phyloP scores from a whole-genome alignment of 2,113 vertebrate species.

The Strix uralensis region DNA sequence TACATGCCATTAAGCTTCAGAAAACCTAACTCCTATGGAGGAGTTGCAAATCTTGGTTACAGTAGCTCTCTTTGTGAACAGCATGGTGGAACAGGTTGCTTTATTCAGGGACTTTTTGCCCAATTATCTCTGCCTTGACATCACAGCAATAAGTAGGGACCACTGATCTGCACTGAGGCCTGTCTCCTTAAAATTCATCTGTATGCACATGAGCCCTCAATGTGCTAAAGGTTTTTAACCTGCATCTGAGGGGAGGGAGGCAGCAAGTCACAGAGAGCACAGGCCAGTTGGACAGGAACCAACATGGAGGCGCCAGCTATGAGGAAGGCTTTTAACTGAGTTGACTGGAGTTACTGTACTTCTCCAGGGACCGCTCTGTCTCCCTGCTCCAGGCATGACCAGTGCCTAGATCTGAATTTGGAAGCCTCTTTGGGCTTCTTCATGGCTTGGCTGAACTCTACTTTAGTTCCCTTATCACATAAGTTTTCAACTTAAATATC shows the following conservation, averaged over 20 bases:
- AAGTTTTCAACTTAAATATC: background rate
- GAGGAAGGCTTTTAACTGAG: background rate
- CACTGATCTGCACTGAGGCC: background rate
- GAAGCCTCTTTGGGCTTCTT: background rate
- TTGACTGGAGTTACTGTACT: background rate
- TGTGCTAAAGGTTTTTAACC: background rate
- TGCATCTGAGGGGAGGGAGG: background rate
- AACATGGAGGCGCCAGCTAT: fast-evolving
- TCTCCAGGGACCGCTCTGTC: background rate
- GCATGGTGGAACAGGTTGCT: background rate
- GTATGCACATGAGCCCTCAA: background rate
- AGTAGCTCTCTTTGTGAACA: background rate
- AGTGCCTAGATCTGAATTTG: background rate
- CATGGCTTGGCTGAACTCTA: background rate
- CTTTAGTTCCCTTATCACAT: background rate
- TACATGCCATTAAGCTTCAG: background rate
- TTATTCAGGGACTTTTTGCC: fast-evolving
- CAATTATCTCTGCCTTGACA: background rate
- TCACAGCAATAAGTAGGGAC: background rate
- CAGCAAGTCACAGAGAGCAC: background rate
- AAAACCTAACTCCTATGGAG: background rate
- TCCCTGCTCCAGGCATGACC: background rate
- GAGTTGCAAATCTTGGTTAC: background rate
- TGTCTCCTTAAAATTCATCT: background rate
- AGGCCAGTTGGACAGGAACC: background rate